phyloP scores from a whole-genome alignment of 2,888 invertebrate genomes.

The Sarcophaga carnaria region DNA sequence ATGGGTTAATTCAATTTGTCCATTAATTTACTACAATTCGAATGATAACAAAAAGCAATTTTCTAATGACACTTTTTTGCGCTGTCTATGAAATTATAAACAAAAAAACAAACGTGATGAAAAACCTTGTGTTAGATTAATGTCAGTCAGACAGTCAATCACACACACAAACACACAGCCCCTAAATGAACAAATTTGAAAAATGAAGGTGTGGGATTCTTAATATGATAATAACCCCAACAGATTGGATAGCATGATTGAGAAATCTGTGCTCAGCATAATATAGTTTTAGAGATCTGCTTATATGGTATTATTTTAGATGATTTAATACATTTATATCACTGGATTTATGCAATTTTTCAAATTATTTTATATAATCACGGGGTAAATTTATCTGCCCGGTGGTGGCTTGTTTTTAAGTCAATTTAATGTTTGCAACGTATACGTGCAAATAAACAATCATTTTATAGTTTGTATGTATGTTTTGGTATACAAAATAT shows the following conservation, averaged over 20 bases:
- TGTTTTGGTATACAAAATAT: background rate
- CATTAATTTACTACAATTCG: background rate
- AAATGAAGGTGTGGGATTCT: conserved; percentile 46
- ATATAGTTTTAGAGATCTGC: background rate
- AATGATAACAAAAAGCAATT: background rate
- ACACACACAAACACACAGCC: conserved; percentile 11
- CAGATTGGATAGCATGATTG: conserved; percentile 44
- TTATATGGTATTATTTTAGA: background rate
- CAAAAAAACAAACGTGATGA: conserved; percentile 50
- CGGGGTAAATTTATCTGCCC: background rate
- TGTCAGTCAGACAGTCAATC: conserved; percentile 36
- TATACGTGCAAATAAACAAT: background rate
- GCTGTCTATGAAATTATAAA: background rate
- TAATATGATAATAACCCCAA: conserved; percentile 53
- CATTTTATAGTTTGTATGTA: background rate
- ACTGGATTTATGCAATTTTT: conserved; percentile 55
- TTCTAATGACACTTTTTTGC: conserved; percentile 14
- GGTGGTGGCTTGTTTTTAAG: background rate
- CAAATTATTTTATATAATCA: conserved; percentile 33
- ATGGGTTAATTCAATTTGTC: conserved; percentile 14
- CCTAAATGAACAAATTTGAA: conserved; percentile 19
- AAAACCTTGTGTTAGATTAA: conserved; percentile 62
- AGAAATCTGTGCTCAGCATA: background rate
- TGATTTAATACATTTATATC: conserved; percentile 44
- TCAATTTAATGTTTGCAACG: background rate